A percentile compares a stretch with the other conserved stretches of the same genome.
Conservation (phyloP, 1,140 invertebrate genomes). For the Temnothorax curvispinosus region DNA sequence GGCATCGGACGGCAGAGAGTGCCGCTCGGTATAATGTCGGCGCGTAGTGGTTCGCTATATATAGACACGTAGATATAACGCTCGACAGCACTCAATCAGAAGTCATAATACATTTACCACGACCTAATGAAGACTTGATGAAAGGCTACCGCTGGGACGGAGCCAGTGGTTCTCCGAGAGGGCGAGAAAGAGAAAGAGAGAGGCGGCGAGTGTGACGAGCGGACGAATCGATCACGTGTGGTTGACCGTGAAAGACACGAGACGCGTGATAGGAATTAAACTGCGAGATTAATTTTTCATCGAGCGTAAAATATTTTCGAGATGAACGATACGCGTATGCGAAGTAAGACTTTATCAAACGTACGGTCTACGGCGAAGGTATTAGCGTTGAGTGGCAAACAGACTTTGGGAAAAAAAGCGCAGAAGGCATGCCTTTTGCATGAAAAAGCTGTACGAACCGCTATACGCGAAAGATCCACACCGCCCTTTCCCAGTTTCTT, state of each 20-base stretch:
- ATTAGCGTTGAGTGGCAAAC: slow-evolving; percentile 65
- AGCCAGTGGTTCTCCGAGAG: slow-evolving; percentile 65
- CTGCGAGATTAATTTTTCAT: background rate
- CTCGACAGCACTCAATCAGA: slow-evolving; percentile 76
- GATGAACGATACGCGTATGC: background rate
- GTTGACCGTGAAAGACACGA: slow-evolving; percentile 18
- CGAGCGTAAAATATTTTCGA: background rate
- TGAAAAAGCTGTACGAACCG: background rate
- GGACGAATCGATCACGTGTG: slow-evolving; percentile 20
- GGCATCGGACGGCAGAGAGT: slow-evolving; percentile 38
- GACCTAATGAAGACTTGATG: slow-evolving; percentile 76
- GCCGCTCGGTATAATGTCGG: slow-evolving; percentile 39
- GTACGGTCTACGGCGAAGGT: background rate
- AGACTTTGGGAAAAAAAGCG: slow-evolving; percentile 49
- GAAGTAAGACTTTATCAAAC: background rate
- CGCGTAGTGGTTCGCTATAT: slow-evolving; percentile 30
- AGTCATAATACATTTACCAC: slow-evolving; percentile 79
- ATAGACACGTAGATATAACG: slow-evolving; percentile 52
- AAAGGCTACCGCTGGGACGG: slow-evolving; percentile 72
- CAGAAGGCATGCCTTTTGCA: slow-evolving; percentile 1
- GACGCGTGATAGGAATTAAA: background rate
- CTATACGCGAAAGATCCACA: slow-evolving; percentile 14
- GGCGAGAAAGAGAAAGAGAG: slow-evolving; percentile 42
- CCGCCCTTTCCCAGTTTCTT: slow-evolving; percentile 22
- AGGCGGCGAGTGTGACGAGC: background rate